phyloP scores from a whole-genome alignment of 1,140 invertebrate genomes.

The Colletes latitarsis region DNA sequence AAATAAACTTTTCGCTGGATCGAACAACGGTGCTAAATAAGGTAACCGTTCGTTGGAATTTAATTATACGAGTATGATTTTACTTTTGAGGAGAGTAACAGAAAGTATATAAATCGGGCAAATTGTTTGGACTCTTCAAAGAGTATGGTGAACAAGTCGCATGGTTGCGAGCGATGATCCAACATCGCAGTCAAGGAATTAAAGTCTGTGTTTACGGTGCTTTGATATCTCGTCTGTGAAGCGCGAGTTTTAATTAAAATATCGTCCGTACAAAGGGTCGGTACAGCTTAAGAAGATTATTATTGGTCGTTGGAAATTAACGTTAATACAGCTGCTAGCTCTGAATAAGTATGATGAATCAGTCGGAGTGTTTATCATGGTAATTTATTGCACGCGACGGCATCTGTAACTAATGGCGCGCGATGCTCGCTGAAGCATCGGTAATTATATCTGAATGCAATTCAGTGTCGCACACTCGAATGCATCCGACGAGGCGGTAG shows the following conservation, averaged over 20 bases:
- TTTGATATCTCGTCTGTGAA: background rate
- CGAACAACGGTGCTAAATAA: no score
- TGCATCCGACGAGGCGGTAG: background rate
- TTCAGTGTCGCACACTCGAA: constrained; percentile 28
- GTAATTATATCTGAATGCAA: constrained; percentile 52
- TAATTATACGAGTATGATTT: no score
- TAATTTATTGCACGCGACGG: constrained; percentile 39
- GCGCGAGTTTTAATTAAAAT: constrained; percentile 16
- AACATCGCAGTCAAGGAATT: background rate
- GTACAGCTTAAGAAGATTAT: constrained; percentile 25
- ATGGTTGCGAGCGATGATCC: background rate
- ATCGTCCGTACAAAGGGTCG: background rate
- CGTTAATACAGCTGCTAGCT: background rate
- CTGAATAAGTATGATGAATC: constrained; percentile 44
- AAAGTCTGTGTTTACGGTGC: constrained; percentile 3
- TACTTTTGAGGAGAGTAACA: no score
- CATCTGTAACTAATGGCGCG: constrained; percentile 48
- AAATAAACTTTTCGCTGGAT: no score
- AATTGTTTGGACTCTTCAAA: background rate
- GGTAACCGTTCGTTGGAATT: no score
- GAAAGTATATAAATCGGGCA: background rate
- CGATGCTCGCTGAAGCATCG: constrained; percentile 43
- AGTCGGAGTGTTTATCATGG: constrained; percentile 38
- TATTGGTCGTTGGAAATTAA: constrained; percentile 25
- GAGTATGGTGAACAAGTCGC: background rate